A percentile compares a stretch with the other conserved stretches of the same genome.
Evolutionary conservation across 2,888 invertebrate genomes (phyloP).

Genomic region (Hedychridium roseum): DNA sequence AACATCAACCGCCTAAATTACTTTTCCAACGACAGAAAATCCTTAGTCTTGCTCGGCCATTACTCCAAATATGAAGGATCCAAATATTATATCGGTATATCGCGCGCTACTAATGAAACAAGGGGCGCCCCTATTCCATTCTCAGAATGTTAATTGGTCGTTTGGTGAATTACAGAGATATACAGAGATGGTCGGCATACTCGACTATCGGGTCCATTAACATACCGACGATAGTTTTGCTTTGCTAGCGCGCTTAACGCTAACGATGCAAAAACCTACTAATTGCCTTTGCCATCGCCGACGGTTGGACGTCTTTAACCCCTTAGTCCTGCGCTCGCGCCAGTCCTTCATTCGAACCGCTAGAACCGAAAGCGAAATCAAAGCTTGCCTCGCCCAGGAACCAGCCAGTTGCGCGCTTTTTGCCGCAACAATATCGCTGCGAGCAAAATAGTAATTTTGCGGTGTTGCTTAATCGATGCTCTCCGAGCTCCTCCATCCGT

Average conservation of each 20-base stretch:
- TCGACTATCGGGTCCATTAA: conserved; percentile 52
- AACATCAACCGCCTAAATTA: no score
- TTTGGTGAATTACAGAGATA: conserved; percentile 54
- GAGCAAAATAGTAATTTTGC: conserved; percentile 31
- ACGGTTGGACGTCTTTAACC: no score
- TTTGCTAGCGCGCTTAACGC: conserved; percentile 18
- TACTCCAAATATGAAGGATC: no score
- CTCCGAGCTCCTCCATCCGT: conserved; percentile 39
- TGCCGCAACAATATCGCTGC: conserved; percentile 25
- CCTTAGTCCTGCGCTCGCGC: no score
- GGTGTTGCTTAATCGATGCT: conserved; percentile 46
- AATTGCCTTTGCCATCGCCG: conserved; percentile 28
- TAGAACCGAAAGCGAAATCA: no score
- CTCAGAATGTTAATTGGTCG: conserved; percentile 55
- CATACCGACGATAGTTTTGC: conserved; percentile 37
- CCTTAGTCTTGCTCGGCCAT: no score
- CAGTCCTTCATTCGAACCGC: no score
- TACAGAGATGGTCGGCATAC: conserved; percentile 13
- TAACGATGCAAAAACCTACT: conserved; percentile 38
- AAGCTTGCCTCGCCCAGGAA: no score
- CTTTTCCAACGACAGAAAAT: no score
- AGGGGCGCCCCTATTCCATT: conserved; percentile 48
- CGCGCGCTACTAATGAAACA: no score
- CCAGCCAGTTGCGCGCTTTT: conserved; percentile 22
- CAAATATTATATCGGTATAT: no score